These are phyloP conservation scores for Thysanoteuthis rhombus DNA, from an alignment of 2,888 invertebrate genomes.

Conservation along the genomic window DNA sequence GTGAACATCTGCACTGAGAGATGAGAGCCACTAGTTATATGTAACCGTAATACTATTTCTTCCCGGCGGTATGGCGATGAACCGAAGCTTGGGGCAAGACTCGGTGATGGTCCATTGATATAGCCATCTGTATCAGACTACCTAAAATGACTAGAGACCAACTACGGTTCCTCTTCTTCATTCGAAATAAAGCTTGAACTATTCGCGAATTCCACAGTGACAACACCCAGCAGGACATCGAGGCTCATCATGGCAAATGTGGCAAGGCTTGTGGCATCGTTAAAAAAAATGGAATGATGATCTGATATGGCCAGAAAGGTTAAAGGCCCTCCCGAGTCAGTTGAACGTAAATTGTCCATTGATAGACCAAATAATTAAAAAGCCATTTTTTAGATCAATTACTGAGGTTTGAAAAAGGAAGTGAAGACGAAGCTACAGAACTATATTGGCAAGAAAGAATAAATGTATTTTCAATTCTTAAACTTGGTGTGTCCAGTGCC, in stretches of 20 bases:
- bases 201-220: not conserved
- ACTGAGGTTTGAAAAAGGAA: not conserved
- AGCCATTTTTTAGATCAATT: not conserved
- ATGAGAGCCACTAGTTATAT: not conserved
- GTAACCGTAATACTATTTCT: not conserved
- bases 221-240: not conserved
- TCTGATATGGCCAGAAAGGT: not conserved
- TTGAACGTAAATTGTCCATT: not conserved
- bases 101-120: not conserved
- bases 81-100: not conserved
- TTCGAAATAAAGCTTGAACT: not conserved
- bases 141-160: not conserved
- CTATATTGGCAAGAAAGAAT: not conserved
- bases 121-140: not conserved
- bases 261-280: not conserved
- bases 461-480: not conserved
- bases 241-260: not conserved
- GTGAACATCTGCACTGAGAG: not conserved
- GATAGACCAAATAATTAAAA: not conserved
- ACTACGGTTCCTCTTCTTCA: not conserved
- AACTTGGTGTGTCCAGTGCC: no score
- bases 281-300: not conserved
- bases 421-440: not conserved
- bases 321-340: not conserved
- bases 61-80: not conserved